These are phyloP conservation scores for Xestia c-nigrum DNA, from an alignment of 2,888 invertebrate species.

Conservation along the genomic window DNA sequence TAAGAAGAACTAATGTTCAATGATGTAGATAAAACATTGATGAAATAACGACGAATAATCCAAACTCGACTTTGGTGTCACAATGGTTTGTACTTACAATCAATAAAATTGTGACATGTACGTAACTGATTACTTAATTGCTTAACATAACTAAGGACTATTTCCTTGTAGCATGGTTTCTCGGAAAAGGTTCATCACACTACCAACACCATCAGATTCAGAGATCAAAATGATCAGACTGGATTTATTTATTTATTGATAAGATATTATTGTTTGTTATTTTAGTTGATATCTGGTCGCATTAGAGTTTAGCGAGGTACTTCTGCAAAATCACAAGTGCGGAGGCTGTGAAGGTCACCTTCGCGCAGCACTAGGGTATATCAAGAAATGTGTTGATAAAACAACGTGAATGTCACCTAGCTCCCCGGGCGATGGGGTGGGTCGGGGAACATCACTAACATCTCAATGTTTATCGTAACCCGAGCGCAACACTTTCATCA, in stretches of 20 bases:
- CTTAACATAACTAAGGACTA: background rate
- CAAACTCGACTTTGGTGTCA: background rate
- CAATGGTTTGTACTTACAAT: background rate
- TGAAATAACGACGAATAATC: background rate
- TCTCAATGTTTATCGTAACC: constrained; percentile 65
- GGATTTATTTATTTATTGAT: background rate
- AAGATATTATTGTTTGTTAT: background rate
- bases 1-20: background rate
- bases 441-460: background rate
- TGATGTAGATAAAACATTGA: background rate
- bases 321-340: background rate
- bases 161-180: background rate
- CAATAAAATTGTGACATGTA: background rate
- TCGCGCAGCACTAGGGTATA: background rate
- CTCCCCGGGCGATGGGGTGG: background rate
- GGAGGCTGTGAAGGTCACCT: background rate
- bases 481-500: constrained; percentile 70
- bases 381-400: constrained; percentile 3
- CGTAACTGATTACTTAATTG: background rate
- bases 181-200: background rate
- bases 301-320: background rate
- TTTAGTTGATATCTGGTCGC: background rate
- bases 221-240: background rate
- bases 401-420: background rate
- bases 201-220: background rate